These are phyloP conservation scores for Cephus pulcher DNA, from an alignment of 2,888 invertebrate species.

Conservation along the genomic window DNA sequence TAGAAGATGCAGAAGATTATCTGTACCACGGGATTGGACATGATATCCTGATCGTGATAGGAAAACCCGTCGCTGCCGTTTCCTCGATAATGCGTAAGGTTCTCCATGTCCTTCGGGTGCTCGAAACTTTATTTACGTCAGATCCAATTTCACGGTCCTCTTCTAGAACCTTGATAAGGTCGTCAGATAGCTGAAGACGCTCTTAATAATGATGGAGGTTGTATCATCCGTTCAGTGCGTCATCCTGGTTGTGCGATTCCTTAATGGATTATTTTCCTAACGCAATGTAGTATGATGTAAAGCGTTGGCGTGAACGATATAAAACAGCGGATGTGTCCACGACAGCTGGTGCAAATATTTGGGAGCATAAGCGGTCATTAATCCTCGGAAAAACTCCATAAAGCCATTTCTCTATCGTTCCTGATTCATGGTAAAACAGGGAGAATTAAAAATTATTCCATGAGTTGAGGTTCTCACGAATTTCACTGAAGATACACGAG, in stretches of 20 bases:
- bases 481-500: background rate
- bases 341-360: background rate
- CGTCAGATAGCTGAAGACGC: background rate
- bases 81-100: conserved; percentile 28
- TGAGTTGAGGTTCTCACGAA: background rate
- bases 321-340: no score
- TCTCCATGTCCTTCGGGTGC: conserved; percentile 21
- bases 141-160: conserved; percentile 10
- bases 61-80: background rate
- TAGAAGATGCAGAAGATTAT: conserved; percentile 82
- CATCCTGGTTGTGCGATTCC: background rate
- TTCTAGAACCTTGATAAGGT: background rate
- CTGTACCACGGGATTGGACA: conserved; percentile 77
- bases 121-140: background rate
- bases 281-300: background rate
- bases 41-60: conserved; percentile 67
- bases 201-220: background rate
- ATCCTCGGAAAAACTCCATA: background rate
- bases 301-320: no score
- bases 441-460: background rate
- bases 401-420: background rate
- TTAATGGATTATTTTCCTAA: background rate
- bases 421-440: background rate
- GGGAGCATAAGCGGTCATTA: background rate
- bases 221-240: background rate